Percentiles rank a stretch among this genome's conserved stretches.
Evolutionary conservation across 1,140 invertebrate genomes (phyloP).

Genomic region (Ceratitis capitata): DNA sequence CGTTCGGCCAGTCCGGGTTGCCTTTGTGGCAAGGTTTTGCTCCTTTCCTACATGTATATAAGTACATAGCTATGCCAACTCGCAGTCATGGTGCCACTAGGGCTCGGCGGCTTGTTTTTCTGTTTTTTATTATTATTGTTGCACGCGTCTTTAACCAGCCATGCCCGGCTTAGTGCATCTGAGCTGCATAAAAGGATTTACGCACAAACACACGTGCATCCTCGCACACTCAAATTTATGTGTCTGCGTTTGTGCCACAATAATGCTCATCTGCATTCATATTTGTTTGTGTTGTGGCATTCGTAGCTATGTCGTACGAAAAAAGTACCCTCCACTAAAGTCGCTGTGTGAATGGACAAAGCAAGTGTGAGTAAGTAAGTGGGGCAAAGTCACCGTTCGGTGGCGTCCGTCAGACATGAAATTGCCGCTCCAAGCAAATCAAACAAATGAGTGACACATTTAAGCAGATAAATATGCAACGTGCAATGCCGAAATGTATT

Average conservation of each 20-base stretch:
- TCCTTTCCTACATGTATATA: too few relatives aligned
- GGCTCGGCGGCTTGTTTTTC: not conserved
- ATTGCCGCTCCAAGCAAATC: not conserved
- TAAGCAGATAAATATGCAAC: not conserved
- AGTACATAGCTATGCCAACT: too few relatives aligned
- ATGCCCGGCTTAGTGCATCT: not conserved
- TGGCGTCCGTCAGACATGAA: not conserved
- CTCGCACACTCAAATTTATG: not conserved
- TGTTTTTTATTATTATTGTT: too few relatives aligned
- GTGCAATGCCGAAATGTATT: not conserved
- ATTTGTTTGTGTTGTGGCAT: not conserved
- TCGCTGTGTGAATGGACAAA: not conserved
- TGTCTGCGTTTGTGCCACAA: not conserved
- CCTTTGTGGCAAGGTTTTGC: too few relatives aligned
- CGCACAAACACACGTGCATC: not conserved
- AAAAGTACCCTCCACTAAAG: not conserved
- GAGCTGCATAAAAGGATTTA: conserved; percentile 15
- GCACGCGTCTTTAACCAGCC: not conserved
- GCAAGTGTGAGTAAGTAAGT: not conserved
- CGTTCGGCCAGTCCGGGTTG: too few relatives aligned
- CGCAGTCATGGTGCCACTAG: not conserved
- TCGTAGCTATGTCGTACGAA: not conserved
- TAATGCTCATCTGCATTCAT: not conserved
- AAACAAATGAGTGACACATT: conserved; percentile 8
- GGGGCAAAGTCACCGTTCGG: not conserved